Base-by-base conservation (phyloP, 2,888 invertebrate species). In the Chrysomela aeneicollis region DNA sequence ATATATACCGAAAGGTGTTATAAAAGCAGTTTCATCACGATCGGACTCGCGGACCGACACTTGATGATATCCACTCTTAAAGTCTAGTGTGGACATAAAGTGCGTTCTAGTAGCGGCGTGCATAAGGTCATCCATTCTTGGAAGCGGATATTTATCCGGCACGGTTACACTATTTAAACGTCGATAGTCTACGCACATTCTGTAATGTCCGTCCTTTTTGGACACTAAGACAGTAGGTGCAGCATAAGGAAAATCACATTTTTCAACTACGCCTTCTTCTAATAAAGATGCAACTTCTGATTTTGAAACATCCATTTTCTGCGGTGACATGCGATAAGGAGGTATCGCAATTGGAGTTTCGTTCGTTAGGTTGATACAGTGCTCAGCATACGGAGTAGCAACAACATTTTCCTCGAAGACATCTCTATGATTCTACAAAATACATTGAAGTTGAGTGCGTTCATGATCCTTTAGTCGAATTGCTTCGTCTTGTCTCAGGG, bases 241-340 rank as follows among this genome's bases (percentile, higher is more conserved):
- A 1, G 76, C 71, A 78, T 79, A 82, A 0, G 80, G 73, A 0
- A 80, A 80, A 54, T 81, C 79, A 47, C 77, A 77, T 49, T 81
- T 79, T 54, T 82, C 79, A 3, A 81, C 78, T 1, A 81, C 67
- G 0, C 68, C 76, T 46, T 12, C 32, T 15, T 26, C 2, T 77
- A 73, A 1, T 63, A 80, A 77, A 21, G 64, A 67, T 2, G 76
- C 73, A 0, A 80, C 57, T 63, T 79, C 74, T 22, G 58, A 61
- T 22, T 63, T 55, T 0, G 79, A 64, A 0, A 68, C 60, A 19
- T 67, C 66, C 18, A 61, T 73, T 26, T 73, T 73, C 0, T 59
- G 42, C 12, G 75, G 70, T 4, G 79, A 74, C 9, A 80, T 51
- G 6, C 77, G 62, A 62, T 79, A 80, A 2, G 79, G 77, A 4